Percentiles rank a stretch among this genome's conserved stretches.
These are phyloP conservation scores for Cyprinodon brontotheroides DNA, from an alignment of 2,113 vertebrate genomes.

Conservation along the genomic window DNA sequence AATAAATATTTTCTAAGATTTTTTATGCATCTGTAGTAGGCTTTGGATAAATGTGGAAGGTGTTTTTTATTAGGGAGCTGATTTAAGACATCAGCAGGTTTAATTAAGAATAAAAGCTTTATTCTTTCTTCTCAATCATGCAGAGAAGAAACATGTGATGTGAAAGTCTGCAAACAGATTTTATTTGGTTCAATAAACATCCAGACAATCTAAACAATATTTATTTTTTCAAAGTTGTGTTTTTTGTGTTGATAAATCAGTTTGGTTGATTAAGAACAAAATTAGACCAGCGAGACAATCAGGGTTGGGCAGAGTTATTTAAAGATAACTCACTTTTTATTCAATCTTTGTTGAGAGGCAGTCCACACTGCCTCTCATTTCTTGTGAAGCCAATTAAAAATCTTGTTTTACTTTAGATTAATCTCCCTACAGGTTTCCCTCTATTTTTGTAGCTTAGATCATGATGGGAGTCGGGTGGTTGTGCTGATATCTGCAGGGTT, in stretches of 20 bases:
- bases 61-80: no score
- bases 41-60: no score
- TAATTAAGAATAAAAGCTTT: no score
- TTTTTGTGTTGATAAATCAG: background rate
- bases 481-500: constrained; percentile 35
- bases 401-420: background rate
- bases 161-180: no score
- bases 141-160: no score
- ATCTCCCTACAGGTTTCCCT: background rate
- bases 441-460: constrained; percentile 1
- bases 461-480: background rate
- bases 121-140: no score
- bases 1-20: no score
- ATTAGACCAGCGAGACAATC: background rate
- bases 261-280: background rate
- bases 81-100: no score
- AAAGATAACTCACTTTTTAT: background rate
- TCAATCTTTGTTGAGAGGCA: background rate
- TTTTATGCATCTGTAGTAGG: no score
- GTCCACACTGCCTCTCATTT: background rate
- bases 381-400: background rate
- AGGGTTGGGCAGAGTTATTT: background rate
- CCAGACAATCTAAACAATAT: no score
- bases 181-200: no score
- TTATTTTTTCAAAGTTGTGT: no score